These are phyloP conservation scores for Spatula versicolor DNA, from an alignment of 2,797 vertebrate species.

Conservation along the genomic window DNA sequence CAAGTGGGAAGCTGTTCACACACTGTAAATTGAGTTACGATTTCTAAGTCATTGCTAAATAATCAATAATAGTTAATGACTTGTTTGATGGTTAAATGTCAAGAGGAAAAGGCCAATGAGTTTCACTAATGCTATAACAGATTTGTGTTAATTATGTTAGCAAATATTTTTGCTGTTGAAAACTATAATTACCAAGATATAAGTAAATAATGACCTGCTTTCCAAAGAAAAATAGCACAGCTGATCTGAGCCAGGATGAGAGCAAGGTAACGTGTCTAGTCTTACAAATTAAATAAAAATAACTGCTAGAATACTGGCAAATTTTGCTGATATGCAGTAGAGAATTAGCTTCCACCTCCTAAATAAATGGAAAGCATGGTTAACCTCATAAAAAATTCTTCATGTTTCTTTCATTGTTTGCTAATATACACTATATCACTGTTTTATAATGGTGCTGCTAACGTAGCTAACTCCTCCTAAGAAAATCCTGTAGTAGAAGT, in stretches of 20 bases:
- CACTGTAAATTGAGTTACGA: neutral
- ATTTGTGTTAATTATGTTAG: conserved; percentile 33
- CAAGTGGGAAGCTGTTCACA: neutral
- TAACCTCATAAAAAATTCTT: neutral
- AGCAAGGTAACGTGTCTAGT: neutral
- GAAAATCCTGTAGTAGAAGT: neutral
- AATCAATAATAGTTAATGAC: conserved; percentile 34
- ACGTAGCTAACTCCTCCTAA: neutral
- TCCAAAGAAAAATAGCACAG: neutral
- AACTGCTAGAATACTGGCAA: neutral
- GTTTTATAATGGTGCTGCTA: neutral
- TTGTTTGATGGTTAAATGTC: conserved; percentile 20
- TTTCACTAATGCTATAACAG: neutral
- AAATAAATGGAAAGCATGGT: neutral
- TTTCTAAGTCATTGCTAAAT: conserved; percentile 50
- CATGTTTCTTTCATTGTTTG: neutral
- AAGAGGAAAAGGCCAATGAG: conserved; percentile 26
- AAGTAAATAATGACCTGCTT: conserved; percentile 24
- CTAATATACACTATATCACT: neutral
- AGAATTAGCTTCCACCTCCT: neutral
- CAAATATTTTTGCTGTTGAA: conserved; percentile 27
- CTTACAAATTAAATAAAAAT: conserved; percentile 8
- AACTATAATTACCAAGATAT: conserved; percentile 43
- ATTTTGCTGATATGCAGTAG: neutral
- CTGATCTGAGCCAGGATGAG: neutral